Percentiles rank a stretch among this genome's conserved stretches.
phyloP scores from a whole-genome alignment of 2,797 vertebrate species.

The Platalea minor region DNA sequence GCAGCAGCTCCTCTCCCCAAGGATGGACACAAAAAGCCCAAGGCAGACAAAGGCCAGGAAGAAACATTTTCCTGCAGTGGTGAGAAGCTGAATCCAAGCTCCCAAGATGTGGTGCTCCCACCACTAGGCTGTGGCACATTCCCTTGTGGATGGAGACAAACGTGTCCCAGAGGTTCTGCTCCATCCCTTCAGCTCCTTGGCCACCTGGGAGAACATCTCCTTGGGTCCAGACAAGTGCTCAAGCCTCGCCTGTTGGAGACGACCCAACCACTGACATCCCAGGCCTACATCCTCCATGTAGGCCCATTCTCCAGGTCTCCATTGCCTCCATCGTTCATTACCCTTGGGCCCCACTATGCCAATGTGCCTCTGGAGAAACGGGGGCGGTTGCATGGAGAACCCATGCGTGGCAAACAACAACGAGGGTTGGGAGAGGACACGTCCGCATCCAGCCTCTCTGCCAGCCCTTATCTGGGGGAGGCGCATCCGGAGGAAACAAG shows the following conservation, averaged over 20 bases:
- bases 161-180: background rate
- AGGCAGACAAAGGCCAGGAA: background rate
- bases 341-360: background rate
- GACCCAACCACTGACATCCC: background rate
- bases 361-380: fast-evolving
- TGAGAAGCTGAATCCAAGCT: background rate
- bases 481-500: conserved; percentile 53
- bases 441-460: background rate
- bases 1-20: background rate
- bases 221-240: fast-evolving
- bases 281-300: background rate
- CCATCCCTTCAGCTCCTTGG: background rate
- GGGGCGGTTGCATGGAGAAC: fast-evolving
- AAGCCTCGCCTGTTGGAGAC: background rate
- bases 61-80: background rate
- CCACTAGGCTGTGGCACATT: background rate
- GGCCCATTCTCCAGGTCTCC: background rate
- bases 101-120: background rate
- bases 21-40: background rate
- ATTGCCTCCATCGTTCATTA: background rate
- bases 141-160: background rate
- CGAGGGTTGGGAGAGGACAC: background rate
- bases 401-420: background rate
- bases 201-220: background rate
- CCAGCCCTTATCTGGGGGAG: conserved; percentile 25